These are phyloP conservation scores for Epinephelus awoara DNA, from an alignment of 2,797 vertebrate species.

Conservation along the genomic window DNA sequence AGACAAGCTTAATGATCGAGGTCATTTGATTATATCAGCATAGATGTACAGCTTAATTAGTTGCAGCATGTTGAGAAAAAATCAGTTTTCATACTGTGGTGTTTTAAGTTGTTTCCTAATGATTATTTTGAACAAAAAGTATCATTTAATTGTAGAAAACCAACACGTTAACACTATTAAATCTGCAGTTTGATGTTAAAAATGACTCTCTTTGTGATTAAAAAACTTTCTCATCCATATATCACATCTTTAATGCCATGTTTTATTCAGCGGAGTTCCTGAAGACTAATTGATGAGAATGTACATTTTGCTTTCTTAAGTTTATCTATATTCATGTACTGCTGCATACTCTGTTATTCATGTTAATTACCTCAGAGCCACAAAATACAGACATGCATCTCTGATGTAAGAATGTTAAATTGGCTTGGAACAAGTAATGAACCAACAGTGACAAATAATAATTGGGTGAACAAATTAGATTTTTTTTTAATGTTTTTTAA, in stretches of 20 bases:
- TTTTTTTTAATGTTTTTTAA: too few species aligned
- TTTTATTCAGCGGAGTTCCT: constrained; percentile 48
- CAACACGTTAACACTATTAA: neutral
- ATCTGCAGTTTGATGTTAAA: constrained; percentile 5
- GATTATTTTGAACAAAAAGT: neutral
- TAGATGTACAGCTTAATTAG: neutral
- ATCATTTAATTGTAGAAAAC: neutral
- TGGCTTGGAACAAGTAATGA: constrained; percentile 16
- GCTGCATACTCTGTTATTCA: constrained; percentile 19
- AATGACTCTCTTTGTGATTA: constrained; percentile 3
- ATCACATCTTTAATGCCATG: constrained; percentile 26
- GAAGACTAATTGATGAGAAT: constrained; percentile 37
- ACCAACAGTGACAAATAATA: constrained; percentile 11
- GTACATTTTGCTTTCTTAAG: constrained; percentile 19
- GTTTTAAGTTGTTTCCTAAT: neutral
- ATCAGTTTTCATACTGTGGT: neutral
- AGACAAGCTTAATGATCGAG: neutral
- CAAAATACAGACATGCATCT: neutral
- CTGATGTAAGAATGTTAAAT: constrained; percentile 12
- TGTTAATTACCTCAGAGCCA: constrained; percentile 31
- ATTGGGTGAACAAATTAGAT: constrained; percentile 29
- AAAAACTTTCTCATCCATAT: constrained; percentile 6
- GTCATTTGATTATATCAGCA: neutral
- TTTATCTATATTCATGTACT: constrained; percentile 58
- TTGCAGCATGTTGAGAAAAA: neutral